These are phyloP conservation scores for Rhynchonycteris naso DNA, from an alignment of 2,797 vertebrate species.

Conservation along the genomic window DNA sequence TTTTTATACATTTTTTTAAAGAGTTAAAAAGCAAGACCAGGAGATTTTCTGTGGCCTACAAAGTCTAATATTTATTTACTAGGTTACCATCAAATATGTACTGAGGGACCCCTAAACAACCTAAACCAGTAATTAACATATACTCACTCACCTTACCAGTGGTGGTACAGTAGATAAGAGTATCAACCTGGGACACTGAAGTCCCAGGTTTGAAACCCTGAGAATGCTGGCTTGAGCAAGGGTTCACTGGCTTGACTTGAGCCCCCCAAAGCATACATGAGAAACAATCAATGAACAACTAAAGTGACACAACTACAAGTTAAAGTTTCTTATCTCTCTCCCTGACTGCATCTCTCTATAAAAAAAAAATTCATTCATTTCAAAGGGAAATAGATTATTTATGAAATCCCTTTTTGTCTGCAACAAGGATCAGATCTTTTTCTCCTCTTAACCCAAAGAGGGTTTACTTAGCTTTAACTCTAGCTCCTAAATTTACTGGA, in stretches of 20 bases:
- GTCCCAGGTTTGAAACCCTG: too few species aligned
- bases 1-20: background rate
- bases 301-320: too few species aligned
- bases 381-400: background rate
- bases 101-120: background rate
- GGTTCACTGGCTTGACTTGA: too few species aligned
- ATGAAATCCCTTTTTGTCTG: background rate
- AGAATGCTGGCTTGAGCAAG: too few species aligned
- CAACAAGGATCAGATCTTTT: background rate
- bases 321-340: too few species aligned
- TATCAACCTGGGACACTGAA: too few species aligned
- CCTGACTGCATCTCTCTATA: too few species aligned
- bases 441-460: background rate
- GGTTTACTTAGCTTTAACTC: background rate
- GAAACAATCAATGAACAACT: too few species aligned
- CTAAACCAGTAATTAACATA: background rate
- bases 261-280: too few species aligned
- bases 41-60: background rate
- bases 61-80: conserved; percentile 16
- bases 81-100: conserved; percentile 1
- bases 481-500: background rate
- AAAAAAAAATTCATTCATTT: background rate
- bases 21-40: background rate
- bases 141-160: background rate
- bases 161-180: too few species aligned